Conservation (phyloP, 2,888 invertebrate species). For the Halictus quadricinctus region DNA sequence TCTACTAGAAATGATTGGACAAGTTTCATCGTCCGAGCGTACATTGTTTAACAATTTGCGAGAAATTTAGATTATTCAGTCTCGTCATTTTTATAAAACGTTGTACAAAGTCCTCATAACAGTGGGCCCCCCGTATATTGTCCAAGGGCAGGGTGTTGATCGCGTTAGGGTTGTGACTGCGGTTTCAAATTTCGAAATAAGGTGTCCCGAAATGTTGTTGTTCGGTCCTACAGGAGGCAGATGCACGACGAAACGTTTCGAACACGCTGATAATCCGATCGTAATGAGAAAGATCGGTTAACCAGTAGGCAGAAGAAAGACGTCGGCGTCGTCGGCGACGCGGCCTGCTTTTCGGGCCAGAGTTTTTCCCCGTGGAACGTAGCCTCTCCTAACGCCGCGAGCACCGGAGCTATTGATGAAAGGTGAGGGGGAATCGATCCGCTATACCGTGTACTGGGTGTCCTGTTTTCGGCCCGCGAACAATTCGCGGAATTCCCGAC, state of each 20-base stretch:
- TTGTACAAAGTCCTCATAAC: no score
- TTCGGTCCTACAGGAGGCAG: not conserved
- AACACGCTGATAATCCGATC: not conserved
- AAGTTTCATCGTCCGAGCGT: not conserved
- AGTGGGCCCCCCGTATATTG: no score
- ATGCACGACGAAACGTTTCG: not conserved
- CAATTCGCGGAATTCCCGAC: slow-evolving; percentile 3
- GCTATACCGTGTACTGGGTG: slow-evolving; percentile 50
- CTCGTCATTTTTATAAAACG: no score
- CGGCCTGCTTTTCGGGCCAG: slow-evolving; percentile 21
- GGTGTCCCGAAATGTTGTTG: not conserved
- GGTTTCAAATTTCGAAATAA: not conserved
- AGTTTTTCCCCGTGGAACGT: slow-evolving; percentile 38
- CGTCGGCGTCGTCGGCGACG: not conserved
- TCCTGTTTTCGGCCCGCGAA: slow-evolving; percentile 32
- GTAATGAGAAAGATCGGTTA: not conserved
- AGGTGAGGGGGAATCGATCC: slow-evolving; percentile 57
- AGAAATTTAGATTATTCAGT: no score
- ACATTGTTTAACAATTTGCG: no score
- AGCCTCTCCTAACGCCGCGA: slow-evolving; percentile 34
- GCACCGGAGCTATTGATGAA: slow-evolving; percentile 54
- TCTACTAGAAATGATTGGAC: not conserved
- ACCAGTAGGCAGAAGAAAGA: not conserved
- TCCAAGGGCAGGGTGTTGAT: no score
- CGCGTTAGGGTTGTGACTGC: not conserved